These are phyloP conservation scores for Bugulina stolonifera DNA, from an alignment of 2,888 invertebrate species.

Conservation along the genomic window DNA sequence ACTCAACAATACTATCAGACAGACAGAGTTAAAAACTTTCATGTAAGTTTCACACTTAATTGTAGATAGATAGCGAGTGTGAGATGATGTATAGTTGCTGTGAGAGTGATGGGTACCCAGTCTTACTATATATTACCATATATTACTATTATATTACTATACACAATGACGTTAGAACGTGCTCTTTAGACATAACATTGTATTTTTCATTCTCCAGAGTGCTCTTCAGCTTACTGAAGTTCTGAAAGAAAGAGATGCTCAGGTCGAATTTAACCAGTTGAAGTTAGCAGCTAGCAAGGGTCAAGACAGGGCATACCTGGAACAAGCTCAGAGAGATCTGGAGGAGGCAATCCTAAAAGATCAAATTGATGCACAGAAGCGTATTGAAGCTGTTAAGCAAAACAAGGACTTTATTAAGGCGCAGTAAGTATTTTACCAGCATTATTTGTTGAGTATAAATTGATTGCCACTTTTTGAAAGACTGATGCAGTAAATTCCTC, in stretches of 20 bases:
- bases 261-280: slow-evolving; percentile 49
- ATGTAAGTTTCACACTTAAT: slow-evolving; percentile 41
- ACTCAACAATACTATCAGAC: slow-evolving; percentile 53
- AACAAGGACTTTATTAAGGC: slow-evolving; percentile 40
- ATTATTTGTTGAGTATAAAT: too few species aligned
- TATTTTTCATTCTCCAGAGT: slow-evolving; percentile 37
- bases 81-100: too few species aligned
- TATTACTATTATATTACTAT: too few species aligned
- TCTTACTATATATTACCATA: too few species aligned
- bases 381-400: slow-evolving; percentile 37
- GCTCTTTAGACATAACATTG: background rate
- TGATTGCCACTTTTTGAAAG: too few species aligned
- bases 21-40: slow-evolving; percentile 52
- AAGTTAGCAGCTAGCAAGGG: slow-evolving; percentile 38
- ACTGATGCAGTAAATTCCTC: too few species aligned
- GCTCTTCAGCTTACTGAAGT: slow-evolving; percentile 52
- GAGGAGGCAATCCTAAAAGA: slow-evolving; percentile 44
- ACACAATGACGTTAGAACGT: too few species aligned
- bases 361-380: slow-evolving; percentile 38
- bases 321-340: slow-evolving; percentile 37
- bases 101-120: too few species aligned
- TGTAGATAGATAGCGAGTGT: too few species aligned
- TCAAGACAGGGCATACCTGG: slow-evolving; percentile 40
- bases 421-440: slow-evolving; percentile 44
- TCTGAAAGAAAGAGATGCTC: slow-evolving; percentile 53